Evolutionary conservation across 1,140 invertebrate species (phyloP), one percentile per base, ranked within the genome.

Genomic region (Drosophila guanche): DNA sequence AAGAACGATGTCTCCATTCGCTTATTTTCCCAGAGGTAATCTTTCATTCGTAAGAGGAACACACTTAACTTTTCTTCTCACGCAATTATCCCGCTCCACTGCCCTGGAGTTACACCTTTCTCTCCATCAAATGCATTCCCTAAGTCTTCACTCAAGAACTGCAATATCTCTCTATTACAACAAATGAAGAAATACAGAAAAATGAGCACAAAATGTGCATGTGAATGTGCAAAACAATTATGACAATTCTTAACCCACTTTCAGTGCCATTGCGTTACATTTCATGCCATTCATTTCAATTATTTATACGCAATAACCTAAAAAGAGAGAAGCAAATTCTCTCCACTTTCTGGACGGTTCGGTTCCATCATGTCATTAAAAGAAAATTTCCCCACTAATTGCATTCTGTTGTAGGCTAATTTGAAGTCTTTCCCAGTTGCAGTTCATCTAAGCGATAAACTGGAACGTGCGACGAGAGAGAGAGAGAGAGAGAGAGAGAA

Each of bases 171-270:
- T 76, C 68, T 69, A 86, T 86, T 77, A 70, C 63, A 40, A 42
- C 51, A 61, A 72, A 60, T 61, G 51, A 29, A 5, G 10, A 45
- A 20, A 4, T 14, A 0, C 22, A n/a, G 2, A 37, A 47, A 25
- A 46, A 40, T 37, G 41, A 37, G 16, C 20, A 41, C 23, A 48
- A 52, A 55, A n/a, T 25, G 40, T n/a, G 45, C 14, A 57, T 37
- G 33, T 2, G 60, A 83, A 72, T 67, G 62, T 77, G 54, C 55
- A 79, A 56, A 63, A 60, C 81, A 76, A 85, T 86, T 85, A 85
- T 85, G 68, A 77, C 81, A 81, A 85, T 85, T 86, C 77, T 77
- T 86, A 81, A 85, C 83, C 80, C 48, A 85, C 68, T 81, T 86
- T 85, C 23, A 27, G 46, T 16, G 50, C 40, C 58, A 52, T 55